Base-by-base conservation (phyloP, 2,888 invertebrate species). In the Pterostichus niger region DNA sequence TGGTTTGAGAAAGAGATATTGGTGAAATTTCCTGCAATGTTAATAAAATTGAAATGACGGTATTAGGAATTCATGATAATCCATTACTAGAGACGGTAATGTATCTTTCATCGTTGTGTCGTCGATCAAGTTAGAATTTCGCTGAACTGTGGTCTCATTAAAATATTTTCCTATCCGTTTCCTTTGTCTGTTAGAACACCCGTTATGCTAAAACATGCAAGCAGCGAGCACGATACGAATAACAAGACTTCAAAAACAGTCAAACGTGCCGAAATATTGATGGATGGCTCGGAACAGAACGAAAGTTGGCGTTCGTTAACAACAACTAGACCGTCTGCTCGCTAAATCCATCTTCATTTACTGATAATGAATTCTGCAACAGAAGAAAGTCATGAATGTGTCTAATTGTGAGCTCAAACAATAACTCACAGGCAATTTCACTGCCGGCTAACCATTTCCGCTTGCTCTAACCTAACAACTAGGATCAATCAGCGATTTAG, bases 341-440 rank as follows among this genome's bases (percentile, higher is more conserved):
- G 40, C 64, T 64, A 64, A 64, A 82, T 82, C 75, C 82, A 82
- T 82, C 82, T 75, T 82, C 82, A 82, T 82, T 82, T 82, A 61
- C 82, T n/a, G 59, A 17, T 82, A 82, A 82, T 82, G 82, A 75
- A 75, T 82, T 82, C 82, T 75, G 44, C 82, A 44, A 40, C 56
- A 56, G 81, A 81, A 81, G 81, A 81, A 81, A 81, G 54, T 81
- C 81, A 81, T 81, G 73, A 81, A 81, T 81, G 81, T 81, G 68
- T 68, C 71, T 71, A 81, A 81, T 81, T 81, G 81, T 40, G 44
- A 64, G 44, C 68, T 13, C 44, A 6, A 56, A 77, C 56, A 77
- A 77, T 77, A 77, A 77, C 79, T 79, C 79, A 40, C 46, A 80
- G 68, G 35, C 64, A 80, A 80, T 71, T 40, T 40, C 68, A 17